Conservation (phyloP, 2,113 vertebrate genomes). For the Myotis brandtii region DNA sequence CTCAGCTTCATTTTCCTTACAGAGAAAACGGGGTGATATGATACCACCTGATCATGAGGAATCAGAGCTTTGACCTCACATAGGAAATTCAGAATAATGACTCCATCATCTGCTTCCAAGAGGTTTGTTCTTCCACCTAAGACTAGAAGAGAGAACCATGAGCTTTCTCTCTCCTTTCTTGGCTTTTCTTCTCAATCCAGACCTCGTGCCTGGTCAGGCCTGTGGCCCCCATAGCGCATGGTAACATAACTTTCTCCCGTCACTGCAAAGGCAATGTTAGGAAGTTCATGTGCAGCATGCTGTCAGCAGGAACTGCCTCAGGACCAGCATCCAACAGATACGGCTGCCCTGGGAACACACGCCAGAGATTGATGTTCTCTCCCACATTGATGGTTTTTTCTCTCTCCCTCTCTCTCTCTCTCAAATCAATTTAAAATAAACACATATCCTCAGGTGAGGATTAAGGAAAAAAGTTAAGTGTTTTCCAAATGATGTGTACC, state of each 20-base stretch:
- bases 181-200: neutral
- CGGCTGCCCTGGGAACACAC: neutral
- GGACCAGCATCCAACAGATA: neutral
- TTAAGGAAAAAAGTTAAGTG: neutral
- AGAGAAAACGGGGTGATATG: neutral
- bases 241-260: neutral
- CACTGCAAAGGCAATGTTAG: neutral
- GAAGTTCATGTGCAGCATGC: fast-evolving
- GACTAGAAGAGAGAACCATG: neutral
- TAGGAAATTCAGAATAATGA: neutral
- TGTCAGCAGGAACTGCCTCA: neutral
- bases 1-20: neutral
- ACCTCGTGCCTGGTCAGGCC: neutral
- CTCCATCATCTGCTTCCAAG: neutral
- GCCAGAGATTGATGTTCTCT: neutral
- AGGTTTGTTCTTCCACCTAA: neutral
- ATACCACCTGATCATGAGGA: neutral
- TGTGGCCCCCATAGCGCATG: neutral
- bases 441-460: neutral
- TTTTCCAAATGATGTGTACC: neutral
- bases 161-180: neutral
- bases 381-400: too few relatives aligned
- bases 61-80: neutral
- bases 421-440: neutral
- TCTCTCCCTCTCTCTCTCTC: neutral